Percentiles rank a stretch among this genome's conserved stretches.
These are phyloP conservation scores for Anoncus sp. DNA, from an alignment of 2,888 invertebrate species.

Conservation along the genomic window DNA sequence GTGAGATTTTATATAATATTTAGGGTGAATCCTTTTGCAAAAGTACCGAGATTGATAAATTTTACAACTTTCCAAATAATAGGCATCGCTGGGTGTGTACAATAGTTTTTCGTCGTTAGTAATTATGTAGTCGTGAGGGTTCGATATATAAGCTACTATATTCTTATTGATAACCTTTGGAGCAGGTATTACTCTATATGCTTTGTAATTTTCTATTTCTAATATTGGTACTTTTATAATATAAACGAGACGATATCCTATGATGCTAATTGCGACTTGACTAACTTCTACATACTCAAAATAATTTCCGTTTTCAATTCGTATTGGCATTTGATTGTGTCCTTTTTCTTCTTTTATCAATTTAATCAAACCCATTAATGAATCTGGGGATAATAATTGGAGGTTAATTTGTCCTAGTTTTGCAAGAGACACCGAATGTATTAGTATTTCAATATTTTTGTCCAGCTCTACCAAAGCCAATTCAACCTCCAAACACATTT, in stretches of 20 bases:
- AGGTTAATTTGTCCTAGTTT: slow-evolving; percentile 10
- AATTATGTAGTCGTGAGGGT: slow-evolving; percentile 43
- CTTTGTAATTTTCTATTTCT: not conserved
- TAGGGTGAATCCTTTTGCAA: slow-evolving; percentile 35
- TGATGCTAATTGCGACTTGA: not conserved
- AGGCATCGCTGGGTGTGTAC: slow-evolving; percentile 24
- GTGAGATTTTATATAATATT: slow-evolving; percentile 43
- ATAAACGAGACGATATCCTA: not conserved
- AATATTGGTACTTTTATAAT: slow-evolving; percentile 1
- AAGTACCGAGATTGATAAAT: slow-evolving; percentile 16
- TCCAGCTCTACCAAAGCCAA: slow-evolving; percentile 2
- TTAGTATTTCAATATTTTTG: not conserved
- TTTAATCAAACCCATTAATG: not conserved
- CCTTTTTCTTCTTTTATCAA: slow-evolving; percentile 16
- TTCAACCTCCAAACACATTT: slow-evolving; percentile 16
- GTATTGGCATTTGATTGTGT: not conserved
- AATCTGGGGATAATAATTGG: not conserved
- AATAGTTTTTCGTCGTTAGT: slow-evolving; percentile 41
- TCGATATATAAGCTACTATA: slow-evolving; percentile 28
- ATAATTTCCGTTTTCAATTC: slow-evolving; percentile 1
- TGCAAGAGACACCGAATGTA: not conserved
- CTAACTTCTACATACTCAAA: slow-evolving; percentile 18
- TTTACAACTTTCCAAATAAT: slow-evolving; percentile 28
- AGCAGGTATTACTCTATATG: not conserved
- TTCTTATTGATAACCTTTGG: not conserved